Percentiles rank a stretch among this genome's conserved stretches.
Conservation (phyloP, 2,797 vertebrate genomes). For the Babyrousa celebensis region DNA sequence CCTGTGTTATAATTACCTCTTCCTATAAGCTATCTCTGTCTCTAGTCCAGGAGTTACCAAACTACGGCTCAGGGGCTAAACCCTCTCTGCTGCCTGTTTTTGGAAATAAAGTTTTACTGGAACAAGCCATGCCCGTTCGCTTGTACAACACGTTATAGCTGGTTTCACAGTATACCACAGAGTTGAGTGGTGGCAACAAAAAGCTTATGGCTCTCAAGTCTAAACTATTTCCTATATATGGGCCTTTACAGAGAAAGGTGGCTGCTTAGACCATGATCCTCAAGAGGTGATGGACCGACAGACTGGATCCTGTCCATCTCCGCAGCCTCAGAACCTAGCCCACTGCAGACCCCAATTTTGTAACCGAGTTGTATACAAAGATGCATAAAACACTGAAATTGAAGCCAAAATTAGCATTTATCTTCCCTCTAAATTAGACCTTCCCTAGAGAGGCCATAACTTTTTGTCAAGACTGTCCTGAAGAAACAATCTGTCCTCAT, state of each 20-base stretch:
- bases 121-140: not conserved
- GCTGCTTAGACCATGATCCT: not conserved
- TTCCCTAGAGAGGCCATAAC: not conserved
- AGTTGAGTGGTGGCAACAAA: not conserved
- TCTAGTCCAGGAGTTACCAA: not conserved
- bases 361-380: slow-evolving; percentile 4
- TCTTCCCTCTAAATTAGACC: slow-evolving; percentile 41
- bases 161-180: not conserved
- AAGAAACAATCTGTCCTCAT: slow-evolving; percentile 23
- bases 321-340: not conserved
- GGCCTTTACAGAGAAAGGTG: not conserved
- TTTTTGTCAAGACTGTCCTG: slow-evolving; percentile 38
- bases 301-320: not conserved
- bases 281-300: not conserved
- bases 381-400: slow-evolving; percentile 35
- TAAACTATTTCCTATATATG: not conserved
- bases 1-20: not conserved
- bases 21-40: not conserved
- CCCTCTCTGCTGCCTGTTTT: not conserved
- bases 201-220: not conserved
- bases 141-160: not conserved
- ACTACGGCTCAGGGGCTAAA: not conserved
- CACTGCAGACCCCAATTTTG: not conserved
- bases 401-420: slow-evolving; percentile 39
- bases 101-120: slow-evolving; percentile 53